Percentiles rank a stretch among this genome's conserved stretches.
Conservation (phyloP, 2,113 vertebrate genomes). For the Arvicanthis niloticus region DNA sequence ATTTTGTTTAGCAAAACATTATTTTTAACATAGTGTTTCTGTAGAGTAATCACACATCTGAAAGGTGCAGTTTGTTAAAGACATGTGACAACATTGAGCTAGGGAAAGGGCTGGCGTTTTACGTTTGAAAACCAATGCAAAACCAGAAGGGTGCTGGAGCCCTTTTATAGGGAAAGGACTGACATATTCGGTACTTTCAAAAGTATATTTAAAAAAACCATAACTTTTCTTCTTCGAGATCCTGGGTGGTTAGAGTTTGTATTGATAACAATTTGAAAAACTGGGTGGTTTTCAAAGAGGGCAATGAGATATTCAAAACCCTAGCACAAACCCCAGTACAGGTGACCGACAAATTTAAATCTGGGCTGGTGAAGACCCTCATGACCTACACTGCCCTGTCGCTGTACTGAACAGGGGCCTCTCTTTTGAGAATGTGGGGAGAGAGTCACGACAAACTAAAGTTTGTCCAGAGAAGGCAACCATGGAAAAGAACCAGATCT, state of each 20-base stretch:
- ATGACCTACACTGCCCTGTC: neutral
- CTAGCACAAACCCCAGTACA: neutral
- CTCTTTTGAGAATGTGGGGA: neutral
- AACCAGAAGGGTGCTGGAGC: neutral
- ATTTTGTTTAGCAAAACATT: slow-evolving; percentile 11
- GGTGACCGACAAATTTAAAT: neutral
- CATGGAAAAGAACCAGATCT: neutral
- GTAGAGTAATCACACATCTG: neutral
- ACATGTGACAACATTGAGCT: neutral
- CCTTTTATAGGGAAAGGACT: neutral
- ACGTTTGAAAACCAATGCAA: slow-evolving; percentile 3
- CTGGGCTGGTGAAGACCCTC: neutral
- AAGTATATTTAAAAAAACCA: slow-evolving; percentile 23
- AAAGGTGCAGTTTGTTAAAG: slow-evolving; percentile 16
- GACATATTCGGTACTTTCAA: neutral
- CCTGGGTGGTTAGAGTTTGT: neutral
- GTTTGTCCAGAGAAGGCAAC: slow-evolving; percentile 16
- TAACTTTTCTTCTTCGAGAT: neutral
- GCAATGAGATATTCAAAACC: neutral
- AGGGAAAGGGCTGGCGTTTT: neutral
- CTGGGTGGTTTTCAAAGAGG: neutral
- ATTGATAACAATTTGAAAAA: neutral
- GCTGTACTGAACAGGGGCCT: neutral
- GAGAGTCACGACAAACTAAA: neutral
- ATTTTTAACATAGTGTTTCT: neutral